Evolutionary conservation across 2,888 invertebrate species (phyloP).

Genomic region (Orthosia cruda): DNA sequence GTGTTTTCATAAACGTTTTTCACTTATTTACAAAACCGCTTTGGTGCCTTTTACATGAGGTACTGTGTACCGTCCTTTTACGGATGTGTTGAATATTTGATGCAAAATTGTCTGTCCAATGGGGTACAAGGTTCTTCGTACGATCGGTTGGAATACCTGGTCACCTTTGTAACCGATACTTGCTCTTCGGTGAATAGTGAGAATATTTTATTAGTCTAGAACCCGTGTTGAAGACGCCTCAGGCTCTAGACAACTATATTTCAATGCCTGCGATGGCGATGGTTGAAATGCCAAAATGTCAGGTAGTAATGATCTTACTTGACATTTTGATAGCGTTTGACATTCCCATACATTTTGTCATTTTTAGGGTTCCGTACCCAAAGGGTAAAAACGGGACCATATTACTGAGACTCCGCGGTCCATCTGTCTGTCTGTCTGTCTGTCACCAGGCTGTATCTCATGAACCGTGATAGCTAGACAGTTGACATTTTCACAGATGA

Average conservation of each 20-base stretch:
- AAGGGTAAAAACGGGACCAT: too few species aligned
- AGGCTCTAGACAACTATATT: neutral
- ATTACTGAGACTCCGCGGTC: too few species aligned
- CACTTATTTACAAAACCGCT: conserved; percentile 68
- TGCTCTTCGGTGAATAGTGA: conserved; percentile 21
- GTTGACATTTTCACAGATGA: too few species aligned
- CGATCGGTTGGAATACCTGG: conserved; percentile 36
- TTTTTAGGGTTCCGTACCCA: too few species aligned
- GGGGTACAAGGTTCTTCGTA: conserved; percentile 44
- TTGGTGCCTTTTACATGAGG: conserved; percentile 65
- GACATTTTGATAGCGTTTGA: too few species aligned
- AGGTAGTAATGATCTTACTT: too few species aligned
- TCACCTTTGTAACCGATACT: conserved; percentile 37
- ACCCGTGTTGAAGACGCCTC: neutral
- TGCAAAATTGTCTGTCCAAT: conserved; percentile 65
- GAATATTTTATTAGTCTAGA: conserved; percentile 43
- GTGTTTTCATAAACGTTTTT: conserved; percentile 68
- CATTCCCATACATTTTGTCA: too few species aligned
- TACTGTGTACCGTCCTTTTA: conserved; percentile 60
- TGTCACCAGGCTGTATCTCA: too few species aligned
- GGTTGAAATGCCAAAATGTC: too few species aligned
- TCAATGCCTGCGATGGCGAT: too few species aligned
- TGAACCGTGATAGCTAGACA: too few species aligned
- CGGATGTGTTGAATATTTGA: conserved; percentile 72
- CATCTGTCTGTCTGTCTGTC: too few species aligned